These are phyloP conservation scores for Ichneumoninae sp. DNA, from an alignment of 2,888 invertebrate genomes.

Conservation along the genomic window DNA sequence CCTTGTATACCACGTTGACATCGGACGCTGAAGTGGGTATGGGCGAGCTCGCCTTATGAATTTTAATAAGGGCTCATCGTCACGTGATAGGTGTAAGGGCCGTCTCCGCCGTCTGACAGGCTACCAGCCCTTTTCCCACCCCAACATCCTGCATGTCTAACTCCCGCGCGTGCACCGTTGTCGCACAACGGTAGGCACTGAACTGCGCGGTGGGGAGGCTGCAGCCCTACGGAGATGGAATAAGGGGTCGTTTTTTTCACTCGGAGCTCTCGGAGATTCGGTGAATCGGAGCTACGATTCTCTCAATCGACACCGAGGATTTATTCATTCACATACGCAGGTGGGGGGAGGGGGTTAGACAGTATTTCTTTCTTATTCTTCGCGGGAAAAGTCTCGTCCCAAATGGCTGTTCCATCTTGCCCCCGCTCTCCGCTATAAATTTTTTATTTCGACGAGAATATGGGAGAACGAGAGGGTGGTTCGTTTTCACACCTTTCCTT, in stretches of 20 bases:
- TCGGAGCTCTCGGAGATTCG: not conserved
- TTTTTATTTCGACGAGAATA: not conserved
- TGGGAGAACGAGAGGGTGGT: not conserved
- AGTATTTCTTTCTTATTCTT: not conserved
- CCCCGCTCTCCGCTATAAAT: not conserved
- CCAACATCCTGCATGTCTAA: not conserved
- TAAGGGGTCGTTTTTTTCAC: not conserved
- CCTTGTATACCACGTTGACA: constrained; percentile 21
- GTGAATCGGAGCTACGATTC: not conserved
- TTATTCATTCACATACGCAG: not conserved
- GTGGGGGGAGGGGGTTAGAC: too few species aligned
- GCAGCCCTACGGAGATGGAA: not conserved
- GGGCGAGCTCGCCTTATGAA: constrained; percentile 76
- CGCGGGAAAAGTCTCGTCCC: not conserved
- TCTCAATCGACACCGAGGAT: not conserved
- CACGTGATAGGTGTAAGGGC: constrained; percentile 74
- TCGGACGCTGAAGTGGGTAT: constrained; percentile 73
- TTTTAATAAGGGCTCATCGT: constrained; percentile 77
- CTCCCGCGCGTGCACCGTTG: not conserved
- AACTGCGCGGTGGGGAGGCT: not conserved
- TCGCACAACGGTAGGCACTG: not conserved
- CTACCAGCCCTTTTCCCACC: not conserved
- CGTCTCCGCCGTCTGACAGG: constrained; percentile 52
- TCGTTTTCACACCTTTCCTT: not conserved
- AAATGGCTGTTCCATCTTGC: not conserved